Evolutionary conservation across 2,113 vertebrate genomes (phyloP).

Genomic region (Hipposideros armiger): DNA sequence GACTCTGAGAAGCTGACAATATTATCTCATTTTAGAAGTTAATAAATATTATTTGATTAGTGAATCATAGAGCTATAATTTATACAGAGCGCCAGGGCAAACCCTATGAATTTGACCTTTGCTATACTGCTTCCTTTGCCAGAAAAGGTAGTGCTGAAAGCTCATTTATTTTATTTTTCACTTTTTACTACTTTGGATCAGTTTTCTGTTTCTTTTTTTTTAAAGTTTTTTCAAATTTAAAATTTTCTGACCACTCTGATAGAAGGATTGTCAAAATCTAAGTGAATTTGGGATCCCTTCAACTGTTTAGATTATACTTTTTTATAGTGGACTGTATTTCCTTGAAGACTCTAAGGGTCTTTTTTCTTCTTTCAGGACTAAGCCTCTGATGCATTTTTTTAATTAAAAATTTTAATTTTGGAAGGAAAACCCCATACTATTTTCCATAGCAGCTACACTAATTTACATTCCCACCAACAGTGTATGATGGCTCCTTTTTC

Average conservation of each 20-base stretch:
- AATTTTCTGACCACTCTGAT: neutral
- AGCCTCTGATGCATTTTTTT: neutral
- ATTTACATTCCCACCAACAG: neutral
- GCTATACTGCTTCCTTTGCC: neutral
- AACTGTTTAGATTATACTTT: neutral
- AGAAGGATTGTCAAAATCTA: neutral
- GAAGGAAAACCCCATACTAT: neutral
- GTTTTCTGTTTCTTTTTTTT: neutral
- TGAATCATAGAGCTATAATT: neutral
- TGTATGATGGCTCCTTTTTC: neutral
- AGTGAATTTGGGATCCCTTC: neutral
- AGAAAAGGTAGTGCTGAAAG: neutral
- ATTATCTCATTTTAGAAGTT: neutral
- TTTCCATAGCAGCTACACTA: neutral
- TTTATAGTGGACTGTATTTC: neutral
- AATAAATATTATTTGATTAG: neutral
- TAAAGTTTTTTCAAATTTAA: neutral
- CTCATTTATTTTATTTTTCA: neutral
- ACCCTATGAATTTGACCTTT: rapidly evolving
- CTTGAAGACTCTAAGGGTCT: neutral
- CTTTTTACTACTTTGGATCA: neutral
- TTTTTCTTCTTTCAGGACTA: neutral
- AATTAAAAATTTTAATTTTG: neutral
- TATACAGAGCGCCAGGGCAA: neutral
- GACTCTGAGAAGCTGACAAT: neutral